Base-by-base conservation (phyloP, 2,113 vertebrate genomes). In the Clarias macrocephalus region DNA sequence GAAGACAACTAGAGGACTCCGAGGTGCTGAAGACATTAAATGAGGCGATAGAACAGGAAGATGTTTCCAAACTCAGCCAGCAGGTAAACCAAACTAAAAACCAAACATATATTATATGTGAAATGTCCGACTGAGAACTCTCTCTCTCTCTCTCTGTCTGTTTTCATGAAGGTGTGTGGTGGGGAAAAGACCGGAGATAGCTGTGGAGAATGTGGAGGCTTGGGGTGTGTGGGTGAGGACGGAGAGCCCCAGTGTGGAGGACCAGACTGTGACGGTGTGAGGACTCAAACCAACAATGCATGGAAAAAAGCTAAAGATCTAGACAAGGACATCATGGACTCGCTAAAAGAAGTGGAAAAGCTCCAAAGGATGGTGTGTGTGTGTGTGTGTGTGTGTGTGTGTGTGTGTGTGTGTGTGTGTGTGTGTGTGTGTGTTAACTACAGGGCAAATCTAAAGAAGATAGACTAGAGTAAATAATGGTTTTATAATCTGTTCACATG, bases 281-380 rank as follows among this genome's bases (percentile, higher is more conserved):
- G 95, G 88, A 94, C 93, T 0, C 89, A 94, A 0, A 95, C 96
- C 13, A 92, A 95, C 33, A 92, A 18, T 0, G 95, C 95, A 65
- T 96, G 96, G 91, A 96, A 95, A 88, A 97, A 96, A 84, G 95
- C 97, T 84, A 96, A 95, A 93, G 95, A 97, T 85, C 96, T 97
- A 81, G 98, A 99, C 92, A 93, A 90, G 91, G 94, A 97, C 18
- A 96, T 99, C 92, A 91, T 96, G 23, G 92, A 92, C 4, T 96
- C 97, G 0, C 93, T 99, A 91, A 95, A 96, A 88, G 97, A 99
- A 88, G 97, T 98, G 88, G 97, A 99, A 90, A 96, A 97, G 91
- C 97, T 99, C 86, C 98, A 97, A 87, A 96, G 94, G 92, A 96
- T 96, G 97, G 98, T 99, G 93, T 90, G 48, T 48, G 42, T 42